Conservation (phyloP, 2,797 vertebrate species). For the Typhlichthys subterraneus region DNA sequence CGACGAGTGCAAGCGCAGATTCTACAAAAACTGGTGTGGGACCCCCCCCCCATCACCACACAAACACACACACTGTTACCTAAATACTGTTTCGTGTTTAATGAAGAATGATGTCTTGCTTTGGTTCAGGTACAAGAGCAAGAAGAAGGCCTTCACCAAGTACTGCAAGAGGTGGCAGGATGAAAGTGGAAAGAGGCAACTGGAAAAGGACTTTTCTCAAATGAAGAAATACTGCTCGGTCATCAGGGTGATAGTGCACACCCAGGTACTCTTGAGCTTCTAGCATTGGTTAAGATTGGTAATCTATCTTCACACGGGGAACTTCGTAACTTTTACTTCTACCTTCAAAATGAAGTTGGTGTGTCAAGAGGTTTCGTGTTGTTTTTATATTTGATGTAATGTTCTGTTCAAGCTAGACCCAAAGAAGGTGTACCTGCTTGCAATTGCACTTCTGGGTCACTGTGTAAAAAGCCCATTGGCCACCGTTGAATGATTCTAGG, state of each 20-base stretch:
- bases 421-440: no score
- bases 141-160: constrained; percentile 95
- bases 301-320: no score
- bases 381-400: no score
- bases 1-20: constrained; percentile 90
- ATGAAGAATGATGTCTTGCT: background rate
- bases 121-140: constrained; percentile 87
- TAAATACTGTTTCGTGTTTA: background rate
- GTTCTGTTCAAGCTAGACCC: no score
- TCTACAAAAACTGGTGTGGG: constrained; percentile 92
- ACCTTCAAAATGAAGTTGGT: no score
- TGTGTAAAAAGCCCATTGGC: background rate
- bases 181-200: constrained; percentile 85
- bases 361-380: no score
- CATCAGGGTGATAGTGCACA: constrained; percentile 90
- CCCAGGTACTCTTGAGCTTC: constrained; percentile 82
- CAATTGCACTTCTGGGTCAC: no score
- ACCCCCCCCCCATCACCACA: background rate
- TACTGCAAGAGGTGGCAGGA: constrained; percentile 92
- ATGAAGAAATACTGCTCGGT: constrained; percentile 94
- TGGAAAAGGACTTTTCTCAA: constrained; percentile 87
- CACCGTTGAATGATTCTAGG: background rate
- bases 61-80: background rate
- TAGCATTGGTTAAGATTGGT: background rate
- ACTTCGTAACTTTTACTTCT: no score